A percentile compares a stretch with the other conserved stretches of the same genome.
Conservation (phyloP, 2,797 vertebrate species). For the Clamator glandarius region DNA sequence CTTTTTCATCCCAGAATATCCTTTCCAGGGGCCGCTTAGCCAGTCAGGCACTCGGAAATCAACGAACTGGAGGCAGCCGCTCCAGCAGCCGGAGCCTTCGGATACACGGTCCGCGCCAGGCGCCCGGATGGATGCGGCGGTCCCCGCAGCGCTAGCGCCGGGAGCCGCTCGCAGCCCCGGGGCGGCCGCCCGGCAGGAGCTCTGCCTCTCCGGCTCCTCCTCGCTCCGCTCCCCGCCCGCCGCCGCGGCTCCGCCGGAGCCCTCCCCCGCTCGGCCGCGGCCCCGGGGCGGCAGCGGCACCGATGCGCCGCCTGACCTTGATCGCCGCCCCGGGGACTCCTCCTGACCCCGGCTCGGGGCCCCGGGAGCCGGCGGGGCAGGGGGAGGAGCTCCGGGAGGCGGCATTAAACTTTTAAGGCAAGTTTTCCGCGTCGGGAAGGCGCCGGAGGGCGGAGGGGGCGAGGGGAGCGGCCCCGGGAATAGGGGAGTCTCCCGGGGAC, state of each 20-base stretch:
- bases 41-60: background rate
- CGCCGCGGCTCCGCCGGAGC: background rate
- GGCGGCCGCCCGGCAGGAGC: too few species aligned
- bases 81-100: background rate
- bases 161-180: background rate
- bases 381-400: conserved; percentile 28
- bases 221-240: background rate
- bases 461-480: background rate
- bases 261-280: background rate
- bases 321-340: background rate
- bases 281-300: background rate
- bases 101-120: background rate
- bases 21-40: background rate
- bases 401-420: conserved; percentile 58
- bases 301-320: conserved; percentile 6
- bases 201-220: conserved; percentile 10
- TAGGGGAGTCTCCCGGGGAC: background rate
- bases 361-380: background rate
- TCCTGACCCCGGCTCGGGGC: background rate
- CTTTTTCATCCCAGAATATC: background rate
- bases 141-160: background rate
- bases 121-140: background rate
- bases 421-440: conserved; percentile 22
- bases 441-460: background rate
- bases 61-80: background rate